Evolutionary conservation across 2,888 invertebrate genomes (phyloP).

Genomic region (Cantharis rustica): DNA sequence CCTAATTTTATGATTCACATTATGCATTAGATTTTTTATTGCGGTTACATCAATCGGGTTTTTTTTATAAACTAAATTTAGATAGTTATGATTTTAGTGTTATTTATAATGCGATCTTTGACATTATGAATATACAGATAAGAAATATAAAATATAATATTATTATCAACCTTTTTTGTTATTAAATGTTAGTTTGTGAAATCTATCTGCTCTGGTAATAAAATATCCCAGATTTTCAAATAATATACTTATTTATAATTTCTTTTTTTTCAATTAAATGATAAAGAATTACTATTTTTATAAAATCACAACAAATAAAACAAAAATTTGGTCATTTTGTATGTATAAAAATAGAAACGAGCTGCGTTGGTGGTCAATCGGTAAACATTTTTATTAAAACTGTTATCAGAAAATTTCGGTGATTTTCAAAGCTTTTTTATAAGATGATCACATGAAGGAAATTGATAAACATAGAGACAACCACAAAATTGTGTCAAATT

Average conservation of each 20-base stretch:
- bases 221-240: background rate
- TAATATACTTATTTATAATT: too few relatives aligned
- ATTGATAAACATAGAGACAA: background rate
- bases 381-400: background rate
- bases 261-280: too few relatives aligned
- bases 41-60: background rate
- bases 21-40: background rate
- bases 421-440: background rate
- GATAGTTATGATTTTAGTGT: background rate
- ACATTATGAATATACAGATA: background rate
- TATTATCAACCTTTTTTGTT: too few relatives aligned
- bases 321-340: background rate
- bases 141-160: background rate
- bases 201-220: background rate
- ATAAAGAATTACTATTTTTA: too few relatives aligned
- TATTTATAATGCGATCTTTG: background rate
- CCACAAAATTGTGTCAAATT: background rate
- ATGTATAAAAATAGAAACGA: background rate
- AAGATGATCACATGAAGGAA: background rate
- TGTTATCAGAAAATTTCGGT: background rate
- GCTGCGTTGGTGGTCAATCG: background rate
- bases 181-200: background rate
- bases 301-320: too few relatives aligned
- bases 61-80: background rate
- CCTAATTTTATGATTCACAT: background rate